phyloP scores from a whole-genome alignment of 2,797 vertebrate species.

The Peromyscus aztecus region DNA sequence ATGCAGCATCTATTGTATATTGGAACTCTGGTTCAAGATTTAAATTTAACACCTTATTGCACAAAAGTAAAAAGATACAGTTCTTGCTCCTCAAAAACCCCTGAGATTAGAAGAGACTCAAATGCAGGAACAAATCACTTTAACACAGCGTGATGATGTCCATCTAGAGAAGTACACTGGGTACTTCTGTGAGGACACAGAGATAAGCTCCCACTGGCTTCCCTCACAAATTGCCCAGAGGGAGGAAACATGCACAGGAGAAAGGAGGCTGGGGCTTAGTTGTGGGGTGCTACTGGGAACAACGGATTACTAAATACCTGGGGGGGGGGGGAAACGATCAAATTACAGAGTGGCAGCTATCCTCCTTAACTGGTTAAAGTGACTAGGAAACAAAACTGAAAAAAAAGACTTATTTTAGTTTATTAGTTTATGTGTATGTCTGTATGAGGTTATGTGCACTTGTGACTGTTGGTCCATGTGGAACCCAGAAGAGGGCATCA shows the following conservation, averaged over 20 bases:
- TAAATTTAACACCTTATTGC: conserved; percentile 30
- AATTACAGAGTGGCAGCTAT: not conserved
- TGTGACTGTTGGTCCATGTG: not conserved
- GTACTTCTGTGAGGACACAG: not conserved
- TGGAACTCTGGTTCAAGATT: conserved; percentile 3
- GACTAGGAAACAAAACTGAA: not conserved
- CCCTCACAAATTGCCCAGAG: not conserved
- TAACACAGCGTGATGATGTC: not conserved
- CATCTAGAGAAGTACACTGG: too few species aligned
- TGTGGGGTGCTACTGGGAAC: not conserved
- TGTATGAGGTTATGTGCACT: too few species aligned
- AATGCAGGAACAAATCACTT: conserved; percentile 1
- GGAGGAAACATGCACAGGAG: not conserved
- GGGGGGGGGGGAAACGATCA: not conserved
- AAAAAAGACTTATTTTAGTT: not conserved
- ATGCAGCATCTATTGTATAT: not conserved
- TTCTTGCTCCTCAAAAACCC: conserved; percentile 10
- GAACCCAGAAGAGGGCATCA: not conserved
- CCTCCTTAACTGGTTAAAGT: not conserved
- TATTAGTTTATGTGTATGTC: not conserved
- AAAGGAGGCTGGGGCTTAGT: not conserved
- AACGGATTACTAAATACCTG: not conserved
- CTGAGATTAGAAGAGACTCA: conserved; percentile 23
- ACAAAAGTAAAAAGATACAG: not conserved
- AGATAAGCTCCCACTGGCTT: not conserved